These are phyloP conservation scores for Copsychus sechellarum DNA, from an alignment of 2,113 vertebrate species.

Conservation along the genomic window DNA sequence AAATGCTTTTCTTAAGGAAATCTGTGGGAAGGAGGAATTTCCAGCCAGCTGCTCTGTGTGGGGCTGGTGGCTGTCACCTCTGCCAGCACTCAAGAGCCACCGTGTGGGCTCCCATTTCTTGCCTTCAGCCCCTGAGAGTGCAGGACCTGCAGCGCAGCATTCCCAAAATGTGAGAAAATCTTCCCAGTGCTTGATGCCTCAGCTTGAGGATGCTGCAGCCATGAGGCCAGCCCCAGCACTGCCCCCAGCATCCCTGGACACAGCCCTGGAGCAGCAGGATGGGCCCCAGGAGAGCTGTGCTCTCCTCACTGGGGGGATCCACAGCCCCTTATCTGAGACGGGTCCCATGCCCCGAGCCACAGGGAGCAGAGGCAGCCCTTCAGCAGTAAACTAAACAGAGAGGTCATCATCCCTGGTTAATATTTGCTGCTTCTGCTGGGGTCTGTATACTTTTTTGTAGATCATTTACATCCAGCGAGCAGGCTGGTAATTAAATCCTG, in stretches of 20 bases:
- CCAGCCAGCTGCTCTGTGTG: background rate
- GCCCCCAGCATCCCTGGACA: background rate
- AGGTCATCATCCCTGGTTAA: slow-evolving; percentile 64
- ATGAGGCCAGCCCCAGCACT: background rate
- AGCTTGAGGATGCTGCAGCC: rapidly evolving
- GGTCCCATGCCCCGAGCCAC: slow-evolving; percentile 36
- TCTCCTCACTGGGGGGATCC: background rate
- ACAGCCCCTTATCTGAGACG: background rate
- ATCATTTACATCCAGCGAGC: slow-evolving; percentile 67
- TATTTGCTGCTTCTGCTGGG: slow-evolving; percentile 62
- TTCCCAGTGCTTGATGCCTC: rapidly evolving
- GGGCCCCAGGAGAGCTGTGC: background rate
- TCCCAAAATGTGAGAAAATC: rapidly evolving
- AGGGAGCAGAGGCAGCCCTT: slow-evolving; percentile 52
- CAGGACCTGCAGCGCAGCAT: background rate
- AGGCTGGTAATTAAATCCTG: slow-evolving; percentile 70
- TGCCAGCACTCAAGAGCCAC: background rate
- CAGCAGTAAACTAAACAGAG: slow-evolving; percentile 67
- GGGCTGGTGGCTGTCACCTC: background rate
- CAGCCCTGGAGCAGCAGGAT: background rate
- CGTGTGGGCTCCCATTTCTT: background rate
- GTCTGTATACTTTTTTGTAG: slow-evolving; percentile 63
- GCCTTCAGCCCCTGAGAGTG: rapidly evolving
- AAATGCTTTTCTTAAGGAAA: background rate
- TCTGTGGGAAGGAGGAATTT: background rate